Conservation (phyloP, 2,113 vertebrate species). For the Agapornis roseicollis region DNA sequence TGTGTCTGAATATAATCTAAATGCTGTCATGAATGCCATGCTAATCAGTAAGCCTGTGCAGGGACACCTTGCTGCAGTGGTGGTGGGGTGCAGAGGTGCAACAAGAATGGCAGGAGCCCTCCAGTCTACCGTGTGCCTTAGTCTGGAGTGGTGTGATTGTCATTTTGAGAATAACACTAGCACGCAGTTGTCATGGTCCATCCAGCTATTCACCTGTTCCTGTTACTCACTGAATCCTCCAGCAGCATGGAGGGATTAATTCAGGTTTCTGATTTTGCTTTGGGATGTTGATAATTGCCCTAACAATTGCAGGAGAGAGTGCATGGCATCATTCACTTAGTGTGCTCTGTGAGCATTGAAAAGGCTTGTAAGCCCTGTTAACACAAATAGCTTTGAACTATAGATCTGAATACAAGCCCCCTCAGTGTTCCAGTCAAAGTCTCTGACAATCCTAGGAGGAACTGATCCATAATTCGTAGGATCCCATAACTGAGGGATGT, state of each 20-base stretch:
- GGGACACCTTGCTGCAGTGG: not conserved
- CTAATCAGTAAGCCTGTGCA: not conserved
- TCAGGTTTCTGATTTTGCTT: not conserved
- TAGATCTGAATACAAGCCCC: not conserved
- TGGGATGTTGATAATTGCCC: not conserved
- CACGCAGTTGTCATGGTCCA: too few species aligned
- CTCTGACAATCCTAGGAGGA: not conserved
- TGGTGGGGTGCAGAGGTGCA: not conserved
- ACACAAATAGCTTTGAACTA: not conserved
- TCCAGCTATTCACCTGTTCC: not conserved
- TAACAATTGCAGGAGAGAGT: not conserved
- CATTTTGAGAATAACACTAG: not conserved
- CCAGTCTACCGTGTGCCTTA: not conserved
- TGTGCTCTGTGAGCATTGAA: not conserved
- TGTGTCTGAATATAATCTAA: not conserved
- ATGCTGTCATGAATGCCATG: not conserved
- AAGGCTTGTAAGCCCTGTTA: not conserved
- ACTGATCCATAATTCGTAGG: not conserved
- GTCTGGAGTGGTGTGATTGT: not conserved
- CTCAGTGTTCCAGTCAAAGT: not conserved
- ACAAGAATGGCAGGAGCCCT: accelerated
- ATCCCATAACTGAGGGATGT: not conserved
- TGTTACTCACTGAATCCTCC: not conserved
- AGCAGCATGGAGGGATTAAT: not conserved
- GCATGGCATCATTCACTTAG: accelerated